Evolutionary conservation across 2,113 vertebrate species (phyloP).

Genomic region (Microcebus tavaratra): DNA sequence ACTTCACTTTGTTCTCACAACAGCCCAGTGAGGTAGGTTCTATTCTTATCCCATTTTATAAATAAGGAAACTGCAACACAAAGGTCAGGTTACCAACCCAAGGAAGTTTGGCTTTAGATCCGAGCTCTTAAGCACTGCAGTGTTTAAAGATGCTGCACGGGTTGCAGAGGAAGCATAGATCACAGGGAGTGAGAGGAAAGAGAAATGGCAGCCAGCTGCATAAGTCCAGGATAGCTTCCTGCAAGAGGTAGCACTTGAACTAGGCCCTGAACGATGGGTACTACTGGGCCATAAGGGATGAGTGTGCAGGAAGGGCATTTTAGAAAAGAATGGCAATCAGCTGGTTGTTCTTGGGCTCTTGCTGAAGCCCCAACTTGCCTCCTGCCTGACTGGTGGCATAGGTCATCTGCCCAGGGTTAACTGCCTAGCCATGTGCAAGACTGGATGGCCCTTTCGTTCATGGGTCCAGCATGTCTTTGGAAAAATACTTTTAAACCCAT

Average conservation of each 20-base stretch:
- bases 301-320: neutral
- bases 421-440: neutral
- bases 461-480: slow-evolving; percentile 54
- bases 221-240: neutral
- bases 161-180: neutral
- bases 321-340: neutral
- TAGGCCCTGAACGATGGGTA: neutral
- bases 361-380: neutral
- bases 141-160: neutral
- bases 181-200: neutral
- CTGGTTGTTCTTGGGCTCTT: neutral
- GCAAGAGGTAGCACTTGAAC: neutral
- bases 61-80: neutral
- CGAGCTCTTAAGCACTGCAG: neutral
- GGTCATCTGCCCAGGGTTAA: neutral
- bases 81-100: neutral
- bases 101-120: neutral
- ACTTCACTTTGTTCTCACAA: neutral
- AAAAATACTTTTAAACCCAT: slow-evolving; percentile 4
- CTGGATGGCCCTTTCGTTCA: neutral
- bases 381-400: neutral
- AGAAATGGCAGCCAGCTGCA: neutral
- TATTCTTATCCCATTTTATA: neutral
- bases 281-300: neutral
- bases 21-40: neutral